Percentiles rank a stretch among this genome's conserved stretches.
Evolutionary conservation across 2,797 vertebrate species (phyloP).

Genomic region (Rhinella marina): DNA sequence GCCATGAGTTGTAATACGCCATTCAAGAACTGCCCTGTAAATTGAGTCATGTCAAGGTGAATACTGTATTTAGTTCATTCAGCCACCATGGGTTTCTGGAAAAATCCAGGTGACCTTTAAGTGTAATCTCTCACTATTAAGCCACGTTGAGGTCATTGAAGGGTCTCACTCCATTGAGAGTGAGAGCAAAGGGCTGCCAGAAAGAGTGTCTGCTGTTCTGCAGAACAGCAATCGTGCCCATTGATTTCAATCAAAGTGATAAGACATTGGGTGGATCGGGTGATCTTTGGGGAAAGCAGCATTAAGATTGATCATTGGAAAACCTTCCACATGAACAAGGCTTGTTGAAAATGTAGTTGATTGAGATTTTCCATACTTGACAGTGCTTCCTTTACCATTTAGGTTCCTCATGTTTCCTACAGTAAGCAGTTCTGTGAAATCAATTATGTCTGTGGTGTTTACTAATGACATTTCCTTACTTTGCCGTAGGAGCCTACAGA

Average conservation of each 20-base stretch:
- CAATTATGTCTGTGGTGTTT: background rate
- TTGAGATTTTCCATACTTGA: background rate
- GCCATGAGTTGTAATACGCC: too few relatives aligned
- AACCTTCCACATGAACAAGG: background rate
- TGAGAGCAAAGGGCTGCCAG: too few relatives aligned
- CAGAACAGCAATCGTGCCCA: background rate
- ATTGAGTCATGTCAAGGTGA: too few relatives aligned
- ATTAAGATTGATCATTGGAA: background rate
- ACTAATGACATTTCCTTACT: background rate
- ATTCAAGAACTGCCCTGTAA: too few relatives aligned
- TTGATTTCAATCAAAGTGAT: background rate
- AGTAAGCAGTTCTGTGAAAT: background rate
- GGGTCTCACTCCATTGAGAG: too few relatives aligned
- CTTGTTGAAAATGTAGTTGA: background rate
- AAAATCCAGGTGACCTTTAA: too few relatives aligned
- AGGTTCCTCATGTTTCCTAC: background rate
- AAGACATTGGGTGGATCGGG: background rate
- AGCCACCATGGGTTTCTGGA: too few relatives aligned
- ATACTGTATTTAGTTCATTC: too few relatives aligned
- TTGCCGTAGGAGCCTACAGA: slow-evolving; percentile 66
- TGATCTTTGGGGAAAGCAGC: background rate
- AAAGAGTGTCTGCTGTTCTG: background rate
- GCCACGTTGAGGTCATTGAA: too few relatives aligned
- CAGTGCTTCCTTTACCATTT: background rate
- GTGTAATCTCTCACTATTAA: too few relatives aligned